Percentiles rank a stretch among this genome's conserved stretches.
These are phyloP conservation scores for Eretmochelys imbricata DNA, from an alignment of 2,113 vertebrate genomes.

Conservation along the genomic window DNA sequence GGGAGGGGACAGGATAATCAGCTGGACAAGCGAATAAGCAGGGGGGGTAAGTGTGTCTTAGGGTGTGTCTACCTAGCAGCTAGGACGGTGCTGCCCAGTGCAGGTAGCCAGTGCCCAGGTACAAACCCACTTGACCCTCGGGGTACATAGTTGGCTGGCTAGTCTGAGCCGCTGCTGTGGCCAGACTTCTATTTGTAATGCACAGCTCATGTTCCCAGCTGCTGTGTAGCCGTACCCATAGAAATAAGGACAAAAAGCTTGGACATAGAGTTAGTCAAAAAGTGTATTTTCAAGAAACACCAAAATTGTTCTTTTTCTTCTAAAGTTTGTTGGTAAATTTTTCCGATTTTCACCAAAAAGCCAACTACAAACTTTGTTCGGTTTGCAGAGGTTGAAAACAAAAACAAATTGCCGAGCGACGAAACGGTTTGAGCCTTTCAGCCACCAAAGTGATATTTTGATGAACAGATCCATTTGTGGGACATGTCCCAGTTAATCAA, in stretches of 20 bases:
- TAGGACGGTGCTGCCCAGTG: too few relatives aligned
- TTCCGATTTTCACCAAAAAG: background rate
- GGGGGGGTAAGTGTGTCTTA: background rate
- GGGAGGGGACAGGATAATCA: background rate
- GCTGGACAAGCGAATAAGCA: background rate
- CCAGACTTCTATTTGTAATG: background rate
- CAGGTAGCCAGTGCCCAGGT: too few relatives aligned
- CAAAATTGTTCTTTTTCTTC: background rate
- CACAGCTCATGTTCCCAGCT: background rate
- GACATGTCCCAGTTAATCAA: background rate
- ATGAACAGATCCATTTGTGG: background rate
- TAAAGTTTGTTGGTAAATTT: background rate
- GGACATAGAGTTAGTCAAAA: background rate
- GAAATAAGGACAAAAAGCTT: background rate
- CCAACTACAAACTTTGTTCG: fast-evolving
- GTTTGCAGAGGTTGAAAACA: background rate
- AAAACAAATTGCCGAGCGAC: background rate
- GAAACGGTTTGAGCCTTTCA: background rate
- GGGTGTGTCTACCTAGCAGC: background rate
- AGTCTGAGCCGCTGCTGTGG: background rate
- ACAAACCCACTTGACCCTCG: background rate
- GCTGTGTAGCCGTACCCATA: background rate
- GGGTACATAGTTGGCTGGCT: background rate
- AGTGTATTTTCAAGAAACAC: background rate
- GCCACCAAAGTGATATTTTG: background rate